phyloP scores from a whole-genome alignment of 2,113 vertebrate genomes.

The Theristicus caerulescens region DNA sequence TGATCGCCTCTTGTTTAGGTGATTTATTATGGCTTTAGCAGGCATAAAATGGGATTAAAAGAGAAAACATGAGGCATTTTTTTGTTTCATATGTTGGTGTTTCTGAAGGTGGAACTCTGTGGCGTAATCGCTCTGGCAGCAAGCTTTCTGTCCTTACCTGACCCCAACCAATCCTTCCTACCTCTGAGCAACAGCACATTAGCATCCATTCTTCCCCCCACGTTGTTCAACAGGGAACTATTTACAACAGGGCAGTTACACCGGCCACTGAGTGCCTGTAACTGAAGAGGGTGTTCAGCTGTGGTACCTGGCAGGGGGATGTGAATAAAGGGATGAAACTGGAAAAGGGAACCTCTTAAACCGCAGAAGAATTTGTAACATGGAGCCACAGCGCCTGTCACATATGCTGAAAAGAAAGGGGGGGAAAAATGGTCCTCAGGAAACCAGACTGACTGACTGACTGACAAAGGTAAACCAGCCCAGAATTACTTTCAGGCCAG shows the following conservation, averaged over 20 bases:
- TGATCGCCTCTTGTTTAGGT: background rate
- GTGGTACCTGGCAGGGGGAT: background rate
- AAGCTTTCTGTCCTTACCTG: background rate
- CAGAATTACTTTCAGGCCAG: background rate
- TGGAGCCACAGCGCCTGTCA: background rate
- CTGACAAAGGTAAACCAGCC: background rate
- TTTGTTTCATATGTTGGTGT: background rate
- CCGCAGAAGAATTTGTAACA: background rate
- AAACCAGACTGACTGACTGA: background rate
- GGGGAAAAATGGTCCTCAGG: background rate
- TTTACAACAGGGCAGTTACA: background rate
- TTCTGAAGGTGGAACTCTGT: background rate
- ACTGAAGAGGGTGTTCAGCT: background rate
- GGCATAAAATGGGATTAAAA: background rate
- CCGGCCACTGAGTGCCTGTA: background rate
- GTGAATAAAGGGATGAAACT: background rate
- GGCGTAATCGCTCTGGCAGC: background rate
- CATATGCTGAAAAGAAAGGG: background rate
- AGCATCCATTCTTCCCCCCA: background rate
- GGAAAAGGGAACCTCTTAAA: background rate
- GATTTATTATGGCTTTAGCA: background rate
- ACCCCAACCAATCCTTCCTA: background rate
- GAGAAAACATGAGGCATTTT: background rate
- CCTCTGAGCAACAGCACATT: background rate
- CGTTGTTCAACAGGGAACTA: background rate